These are phyloP conservation scores for Anoplopoma fimbria DNA, from an alignment of 2,113 vertebrate genomes.

Conservation along the genomic window DNA sequence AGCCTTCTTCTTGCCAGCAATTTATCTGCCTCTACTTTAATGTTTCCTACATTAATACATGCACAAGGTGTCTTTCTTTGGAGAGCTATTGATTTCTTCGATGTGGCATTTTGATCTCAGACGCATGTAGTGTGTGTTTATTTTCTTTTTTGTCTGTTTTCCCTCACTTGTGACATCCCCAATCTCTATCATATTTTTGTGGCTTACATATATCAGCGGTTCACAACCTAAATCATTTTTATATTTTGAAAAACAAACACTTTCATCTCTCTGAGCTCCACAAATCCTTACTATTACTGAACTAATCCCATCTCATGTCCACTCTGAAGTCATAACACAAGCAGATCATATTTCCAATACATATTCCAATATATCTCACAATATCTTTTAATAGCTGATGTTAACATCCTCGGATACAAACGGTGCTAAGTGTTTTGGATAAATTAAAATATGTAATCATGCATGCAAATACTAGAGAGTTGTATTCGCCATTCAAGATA, in stretches of 20 bases:
- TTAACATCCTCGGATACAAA: background rate
- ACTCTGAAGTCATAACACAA: background rate
- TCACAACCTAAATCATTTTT: background rate
- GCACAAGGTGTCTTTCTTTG: background rate
- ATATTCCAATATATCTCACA: background rate
- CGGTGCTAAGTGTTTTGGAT: background rate
- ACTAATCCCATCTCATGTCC: background rate
- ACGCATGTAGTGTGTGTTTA: constrained; percentile 3
- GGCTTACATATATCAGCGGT: background rate
- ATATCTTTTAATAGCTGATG: background rate
- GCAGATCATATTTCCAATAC: background rate
- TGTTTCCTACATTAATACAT: background rate
- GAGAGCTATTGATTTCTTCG: background rate
- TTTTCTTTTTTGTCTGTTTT: constrained; percentile 2
- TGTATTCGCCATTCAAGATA: background rate
- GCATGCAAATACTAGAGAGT: background rate
- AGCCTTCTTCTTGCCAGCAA: background rate
- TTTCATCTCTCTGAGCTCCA: background rate
- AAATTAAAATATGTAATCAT: background rate
- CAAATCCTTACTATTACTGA: background rate
- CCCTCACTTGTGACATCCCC: background rate
- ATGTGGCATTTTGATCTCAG: constrained; percentile 2
- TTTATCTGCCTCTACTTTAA: constrained; percentile 1
- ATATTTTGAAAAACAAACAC: background rate
- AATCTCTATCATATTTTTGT: background rate